phyloP scores from a whole-genome alignment of 2,888 invertebrate species.

The Lobophora halterata region DNA sequence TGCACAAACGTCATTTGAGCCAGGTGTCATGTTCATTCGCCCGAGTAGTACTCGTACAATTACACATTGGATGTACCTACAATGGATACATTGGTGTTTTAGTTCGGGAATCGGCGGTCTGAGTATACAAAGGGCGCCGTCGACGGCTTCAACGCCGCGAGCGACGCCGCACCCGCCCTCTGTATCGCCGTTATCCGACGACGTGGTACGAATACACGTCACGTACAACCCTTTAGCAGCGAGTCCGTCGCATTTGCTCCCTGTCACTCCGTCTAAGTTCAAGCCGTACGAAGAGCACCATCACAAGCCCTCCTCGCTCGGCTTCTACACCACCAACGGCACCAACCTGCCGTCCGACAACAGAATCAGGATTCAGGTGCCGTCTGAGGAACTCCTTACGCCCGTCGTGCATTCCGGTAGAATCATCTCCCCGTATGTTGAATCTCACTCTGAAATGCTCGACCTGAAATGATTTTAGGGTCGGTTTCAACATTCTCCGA shows the following conservation, averaged over 20 bases:
- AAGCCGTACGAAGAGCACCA: slow-evolving; percentile 59
- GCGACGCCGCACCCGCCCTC: slow-evolving; percentile 83
- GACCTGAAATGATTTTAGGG: slow-evolving; percentile 62
- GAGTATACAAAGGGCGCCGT: slow-evolving; percentile 76
- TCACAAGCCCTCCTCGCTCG: slow-evolving; percentile 66
- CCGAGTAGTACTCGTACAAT: not conserved
- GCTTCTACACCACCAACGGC: slow-evolving; percentile 78
- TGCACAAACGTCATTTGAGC: too few species aligned
- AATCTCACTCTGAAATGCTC: slow-evolving; percentile 65
- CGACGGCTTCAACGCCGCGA: slow-evolving; percentile 83
- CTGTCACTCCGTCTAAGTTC: slow-evolving; percentile 67
- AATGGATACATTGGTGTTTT: slow-evolving; percentile 35
- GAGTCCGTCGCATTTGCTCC: slow-evolving; percentile 77
- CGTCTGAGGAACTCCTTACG: slow-evolving; percentile 84
- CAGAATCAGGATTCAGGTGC: slow-evolving; percentile 87
- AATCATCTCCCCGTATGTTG: slow-evolving; percentile 64
- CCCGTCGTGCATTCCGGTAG: slow-evolving; percentile 83
- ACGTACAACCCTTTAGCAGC: slow-evolving; percentile 83
- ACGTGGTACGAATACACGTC: slow-evolving; percentile 89
- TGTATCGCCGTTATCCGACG: slow-evolving; percentile 82
- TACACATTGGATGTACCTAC: not conserved
- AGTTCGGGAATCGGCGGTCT: slow-evolving; percentile 74
- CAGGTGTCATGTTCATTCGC: too few species aligned
- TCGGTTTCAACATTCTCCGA: too few species aligned
- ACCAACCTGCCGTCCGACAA: slow-evolving; percentile 82